Evolutionary conservation across 2,888 invertebrate species (phyloP), one percentile per base, ranked within the genome.

Genomic region (Scaptomyza polygonia): DNA sequence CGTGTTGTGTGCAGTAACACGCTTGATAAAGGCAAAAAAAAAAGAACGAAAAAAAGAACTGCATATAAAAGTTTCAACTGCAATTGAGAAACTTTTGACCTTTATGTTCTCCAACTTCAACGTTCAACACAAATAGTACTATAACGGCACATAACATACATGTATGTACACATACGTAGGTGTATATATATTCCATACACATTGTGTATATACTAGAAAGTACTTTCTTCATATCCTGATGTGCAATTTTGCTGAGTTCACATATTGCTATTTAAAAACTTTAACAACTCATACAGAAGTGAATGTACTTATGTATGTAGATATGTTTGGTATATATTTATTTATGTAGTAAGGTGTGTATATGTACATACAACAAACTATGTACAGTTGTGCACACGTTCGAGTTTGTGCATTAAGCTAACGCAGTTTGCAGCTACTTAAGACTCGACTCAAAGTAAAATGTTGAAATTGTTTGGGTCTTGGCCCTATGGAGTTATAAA

Each of bases 1-100:
- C 40, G 58, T 59, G 58, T 53, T 63, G 59, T 61, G 68, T 65
- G 74, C 59, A 64, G 72, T 63, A 82, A 69, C 83, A 79, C 79
- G 79, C 83, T 72, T 85, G 86, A 82, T 79, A 86, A 73, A 73
- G 83, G 79, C 8, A 67, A 65, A 70, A 72, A 48, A 44, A 76
- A 70, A 66, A n/a, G n/a, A n/a, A n/a, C n/a, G n/a, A 65, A 70
- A 72, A 48, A 44, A 76, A 70, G 64, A 73, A 69, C 72, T 81
- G 85, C 79, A 78, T 59, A 68, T 11, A 67, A 84, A 81, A 77
- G 65, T 88, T 86, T 79, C 71, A 67, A 70, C 75, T 79, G 86
- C 84, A 78, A 85, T 71, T 86, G 81, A 84, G 84, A 80, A 88
- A 86, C 85, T 86, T 86, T 84, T 88, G 82, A 88, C 88, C 88